Evolutionary conservation across 2,888 invertebrate species (phyloP).

Genomic region (Sialis lutaria): DNA sequence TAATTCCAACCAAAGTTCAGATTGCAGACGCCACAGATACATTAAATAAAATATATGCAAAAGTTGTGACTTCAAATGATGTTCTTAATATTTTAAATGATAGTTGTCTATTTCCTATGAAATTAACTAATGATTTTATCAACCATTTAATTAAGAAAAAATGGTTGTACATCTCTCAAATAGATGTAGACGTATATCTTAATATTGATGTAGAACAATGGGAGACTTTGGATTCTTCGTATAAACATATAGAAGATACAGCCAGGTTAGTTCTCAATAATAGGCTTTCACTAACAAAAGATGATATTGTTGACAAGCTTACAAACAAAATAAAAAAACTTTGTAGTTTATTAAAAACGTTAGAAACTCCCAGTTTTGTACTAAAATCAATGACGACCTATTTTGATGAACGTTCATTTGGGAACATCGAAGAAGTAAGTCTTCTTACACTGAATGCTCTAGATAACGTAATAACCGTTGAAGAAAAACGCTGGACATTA

Average conservation of each 20-base stretch:
- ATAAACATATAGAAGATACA: not conserved
- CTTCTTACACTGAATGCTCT: slow-evolving; percentile 12
- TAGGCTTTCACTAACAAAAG: slow-evolving; percentile 1
- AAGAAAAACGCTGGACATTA: slow-evolving; percentile 12
- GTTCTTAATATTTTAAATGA: not conserved
- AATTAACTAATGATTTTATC: not conserved
- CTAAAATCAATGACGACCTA: slow-evolving; percentile 8
- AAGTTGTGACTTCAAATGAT: not conserved
- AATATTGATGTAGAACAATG: not conserved
- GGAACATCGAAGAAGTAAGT: slow-evolving; percentile 10
- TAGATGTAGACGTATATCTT: not conserved
- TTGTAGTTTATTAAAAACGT: slow-evolving; percentile 5
- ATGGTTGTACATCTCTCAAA: not conserved
- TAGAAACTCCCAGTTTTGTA: slow-evolving; percentile 6
- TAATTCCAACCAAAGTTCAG: slow-evolving; percentile 4
- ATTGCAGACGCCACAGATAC: not conserved
- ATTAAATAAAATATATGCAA: slow-evolving; percentile 3
- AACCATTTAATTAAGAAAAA: not conserved
- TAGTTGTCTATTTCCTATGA: not conserved
- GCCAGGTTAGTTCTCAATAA: not conserved
- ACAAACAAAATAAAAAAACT: not conserved
- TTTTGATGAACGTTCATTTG: slow-evolving; percentile 5
- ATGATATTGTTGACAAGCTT: slow-evolving; percentile 6
- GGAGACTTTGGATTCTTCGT: slow-evolving; percentile 1
- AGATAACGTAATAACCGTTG: slow-evolving; percentile 10